phyloP scores from a whole-genome alignment of 2,888 invertebrate species.

The Lingula anatina region DNA sequence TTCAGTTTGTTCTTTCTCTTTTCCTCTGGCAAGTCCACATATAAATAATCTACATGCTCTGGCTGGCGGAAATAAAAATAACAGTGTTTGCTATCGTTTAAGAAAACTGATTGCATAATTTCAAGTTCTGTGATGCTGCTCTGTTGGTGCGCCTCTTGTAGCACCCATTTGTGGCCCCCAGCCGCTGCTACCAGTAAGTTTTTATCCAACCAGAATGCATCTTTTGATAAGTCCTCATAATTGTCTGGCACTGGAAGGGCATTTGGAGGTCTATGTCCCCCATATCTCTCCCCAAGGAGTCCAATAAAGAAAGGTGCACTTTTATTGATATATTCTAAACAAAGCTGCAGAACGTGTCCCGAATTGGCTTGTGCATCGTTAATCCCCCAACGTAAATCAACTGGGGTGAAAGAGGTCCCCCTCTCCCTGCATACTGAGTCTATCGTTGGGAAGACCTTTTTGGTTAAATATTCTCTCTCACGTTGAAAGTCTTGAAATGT shows the following conservation, averaged over 20 bases:
- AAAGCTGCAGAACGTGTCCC: constrained; percentile 26
- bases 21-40: constrained; percentile 8
- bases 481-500: constrained; percentile 30
- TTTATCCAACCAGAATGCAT: constrained; percentile 31
- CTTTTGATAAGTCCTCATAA: constrained; percentile 13
- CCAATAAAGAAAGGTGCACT: constrained; percentile 44
- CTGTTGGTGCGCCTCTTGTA: constrained; percentile 32
- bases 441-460: constrained; percentile 35
- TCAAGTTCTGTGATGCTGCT: constrained; percentile 45
- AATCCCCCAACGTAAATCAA: constrained; percentile 30
- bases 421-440: constrained; percentile 25
- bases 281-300: constrained; percentile 46
- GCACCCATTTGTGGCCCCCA: constrained; percentile 43
- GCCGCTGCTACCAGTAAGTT: constrained; percentile 35
- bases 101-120: constrained; percentile 37
- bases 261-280: constrained; percentile 25
- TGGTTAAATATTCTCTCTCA: constrained; percentile 24
- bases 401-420: constrained; percentile 35
- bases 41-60: constrained; percentile 7
- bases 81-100: constrained; percentile 29
- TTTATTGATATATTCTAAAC: constrained; percentile 29
- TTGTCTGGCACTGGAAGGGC: constrained; percentile 18
- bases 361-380: constrained; percentile 21
- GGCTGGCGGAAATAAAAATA: constrained; percentile 46
- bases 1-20: constrained; percentile 12